phyloP scores from a whole-genome alignment of 1,140 invertebrate species.

The Centruroides sculpturatus region DNA sequence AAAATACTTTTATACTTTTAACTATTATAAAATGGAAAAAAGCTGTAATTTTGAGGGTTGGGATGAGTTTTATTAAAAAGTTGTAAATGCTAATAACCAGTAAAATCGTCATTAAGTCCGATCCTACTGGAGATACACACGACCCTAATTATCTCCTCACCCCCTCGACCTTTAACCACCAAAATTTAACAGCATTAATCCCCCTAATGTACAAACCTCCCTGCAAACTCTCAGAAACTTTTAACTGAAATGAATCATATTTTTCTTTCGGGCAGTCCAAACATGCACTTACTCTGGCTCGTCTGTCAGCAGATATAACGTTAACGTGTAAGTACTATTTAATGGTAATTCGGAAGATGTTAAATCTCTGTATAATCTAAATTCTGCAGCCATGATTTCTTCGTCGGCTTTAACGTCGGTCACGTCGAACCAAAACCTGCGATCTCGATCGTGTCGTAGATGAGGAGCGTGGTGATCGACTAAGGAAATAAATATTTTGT shows the following conservation, averaged over 20 bases:
- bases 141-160: too few relatives aligned
- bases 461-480: constrained; percentile 19
- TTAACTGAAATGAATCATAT: neutral
- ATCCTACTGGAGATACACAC: too few relatives aligned
- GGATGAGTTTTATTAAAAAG: too few relatives aligned
- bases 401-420: constrained; percentile 61
- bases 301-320: too few relatives aligned
- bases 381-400: constrained; percentile 63
- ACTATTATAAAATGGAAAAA: too few relatives aligned
- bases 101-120: too few relatives aligned
- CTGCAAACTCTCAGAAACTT: neutral
- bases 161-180: too few relatives aligned
- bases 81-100: neutral
- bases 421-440: constrained; percentile 81
- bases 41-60: too few relatives aligned
- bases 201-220: neutral
- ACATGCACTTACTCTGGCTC: neutral
- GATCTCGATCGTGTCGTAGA: constrained; percentile 59
- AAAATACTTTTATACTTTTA: too few relatives aligned
- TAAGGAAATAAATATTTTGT: neutral
- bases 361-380: constrained; percentile 57
- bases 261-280: neutral
- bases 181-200: too few relatives aligned
- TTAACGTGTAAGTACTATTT: too few relatives aligned
- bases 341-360: neutral